Percentiles rank a stretch among this genome's conserved stretches.
These are phyloP conservation scores for Poecilia picta DNA, from an alignment of 2,797 vertebrate genomes.

Conservation along the genomic window DNA sequence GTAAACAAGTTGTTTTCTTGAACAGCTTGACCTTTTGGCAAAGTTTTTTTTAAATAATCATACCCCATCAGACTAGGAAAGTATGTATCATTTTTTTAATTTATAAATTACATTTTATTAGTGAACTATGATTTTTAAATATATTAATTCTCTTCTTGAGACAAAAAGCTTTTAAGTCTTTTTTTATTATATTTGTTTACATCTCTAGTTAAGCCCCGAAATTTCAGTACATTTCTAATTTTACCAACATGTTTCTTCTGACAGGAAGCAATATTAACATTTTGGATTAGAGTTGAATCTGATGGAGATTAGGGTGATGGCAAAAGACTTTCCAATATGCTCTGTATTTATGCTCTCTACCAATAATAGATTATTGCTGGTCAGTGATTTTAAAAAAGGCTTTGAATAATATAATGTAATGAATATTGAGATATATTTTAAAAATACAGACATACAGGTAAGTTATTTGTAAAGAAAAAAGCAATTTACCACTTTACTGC, in stretches of 20 bases:
- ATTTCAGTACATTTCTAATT: neutral
- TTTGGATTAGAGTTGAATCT: neutral
- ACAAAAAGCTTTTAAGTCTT: neutral
- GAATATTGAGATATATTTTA: too few species aligned
- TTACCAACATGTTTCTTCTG: neutral
- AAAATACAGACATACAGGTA: neutral
- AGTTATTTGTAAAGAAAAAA: neutral
- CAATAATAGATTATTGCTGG: neutral
- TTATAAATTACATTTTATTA: neutral
- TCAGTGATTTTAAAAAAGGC: neutral
- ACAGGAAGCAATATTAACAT: neutral
- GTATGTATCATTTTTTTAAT: neutral
- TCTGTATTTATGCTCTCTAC: neutral
- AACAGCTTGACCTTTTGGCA: neutral
- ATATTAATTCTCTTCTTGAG: neutral
- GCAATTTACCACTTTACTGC: neutral
- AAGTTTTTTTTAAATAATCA: neutral
- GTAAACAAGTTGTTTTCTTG: neutral
- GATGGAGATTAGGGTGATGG: neutral
- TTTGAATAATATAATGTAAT: neutral
- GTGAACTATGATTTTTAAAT: neutral
- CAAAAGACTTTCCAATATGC: neutral
- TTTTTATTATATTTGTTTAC: neutral
- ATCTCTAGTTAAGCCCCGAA: neutral
- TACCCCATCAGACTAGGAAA: neutral